A percentile compares a stretch with the other conserved stretches of the same genome.
These are phyloP conservation scores for Atta texana DNA, from an alignment of 1,140 invertebrate species.

Conservation along the genomic window DNA sequence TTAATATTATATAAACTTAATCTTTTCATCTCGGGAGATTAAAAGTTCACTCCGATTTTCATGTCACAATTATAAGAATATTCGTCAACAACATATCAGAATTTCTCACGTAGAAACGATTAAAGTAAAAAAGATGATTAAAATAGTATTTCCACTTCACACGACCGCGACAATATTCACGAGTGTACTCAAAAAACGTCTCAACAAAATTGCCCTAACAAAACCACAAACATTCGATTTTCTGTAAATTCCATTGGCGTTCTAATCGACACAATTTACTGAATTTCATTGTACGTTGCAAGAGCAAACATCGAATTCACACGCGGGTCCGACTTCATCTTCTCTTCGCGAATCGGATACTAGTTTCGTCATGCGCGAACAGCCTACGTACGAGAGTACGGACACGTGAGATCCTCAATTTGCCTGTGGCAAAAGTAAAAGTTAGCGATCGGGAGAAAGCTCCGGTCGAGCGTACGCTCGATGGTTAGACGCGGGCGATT, in stretches of 20 bases:
- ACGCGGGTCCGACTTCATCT: neutral
- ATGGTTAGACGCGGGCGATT: constrained; percentile 24
- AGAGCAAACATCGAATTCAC: neutral
- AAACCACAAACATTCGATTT: neutral
- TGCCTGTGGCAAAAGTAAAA: constrained; percentile 85
- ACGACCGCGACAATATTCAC: neutral
- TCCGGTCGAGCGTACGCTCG: constrained; percentile 28
- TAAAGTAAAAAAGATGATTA: neutral
- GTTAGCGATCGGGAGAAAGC: constrained; percentile 84
- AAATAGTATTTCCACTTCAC: constrained; percentile 26
- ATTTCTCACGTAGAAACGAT: neutral
- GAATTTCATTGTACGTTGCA: neutral
- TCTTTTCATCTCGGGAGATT: neutral
- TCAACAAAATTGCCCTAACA: neutral
- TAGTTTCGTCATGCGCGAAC: neutral
- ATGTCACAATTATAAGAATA: neutral
- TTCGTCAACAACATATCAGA: neutral
- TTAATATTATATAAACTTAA: no score
- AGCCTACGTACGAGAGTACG: neutral
- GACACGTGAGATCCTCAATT: constrained; percentile 71
- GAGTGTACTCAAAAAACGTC: neutral
- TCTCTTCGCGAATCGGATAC: constrained; percentile 7
- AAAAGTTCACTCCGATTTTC: neutral
- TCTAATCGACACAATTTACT: neutral
- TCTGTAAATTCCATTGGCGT: neutral